phyloP scores from a whole-genome alignment of 2,888 invertebrate species.

The Andricus curvator region DNA sequence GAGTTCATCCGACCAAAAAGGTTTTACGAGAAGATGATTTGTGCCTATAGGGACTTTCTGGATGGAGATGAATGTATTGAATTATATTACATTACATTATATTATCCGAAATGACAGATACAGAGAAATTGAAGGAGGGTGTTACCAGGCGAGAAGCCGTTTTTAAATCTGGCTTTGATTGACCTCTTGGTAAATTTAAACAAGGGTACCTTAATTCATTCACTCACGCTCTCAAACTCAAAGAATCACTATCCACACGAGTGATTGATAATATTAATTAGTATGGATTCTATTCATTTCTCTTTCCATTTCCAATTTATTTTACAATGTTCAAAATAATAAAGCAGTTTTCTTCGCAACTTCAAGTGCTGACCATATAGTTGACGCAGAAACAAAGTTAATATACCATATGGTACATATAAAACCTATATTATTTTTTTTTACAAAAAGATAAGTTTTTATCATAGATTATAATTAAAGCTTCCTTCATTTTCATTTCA shows the following conservation, averaged over 20 bases:
- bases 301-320: no score
- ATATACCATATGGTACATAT: no score
- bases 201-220: neutral
- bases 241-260: neutral
- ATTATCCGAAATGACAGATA: constrained; percentile 29
- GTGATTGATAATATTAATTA: no score
- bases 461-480: no score
- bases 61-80: constrained; percentile 11
- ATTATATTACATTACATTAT: constrained; percentile 1
- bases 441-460: no score
- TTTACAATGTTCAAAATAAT: no score
- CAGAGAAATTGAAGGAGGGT: constrained; percentile 61
- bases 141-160: constrained; percentile 77
- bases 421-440: no score
- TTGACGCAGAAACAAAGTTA: no score
- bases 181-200: constrained; percentile 5
- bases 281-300: no score
- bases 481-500: no score
- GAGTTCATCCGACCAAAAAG: constrained; percentile 44
- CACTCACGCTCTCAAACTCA: neutral
- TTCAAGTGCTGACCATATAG: no score
- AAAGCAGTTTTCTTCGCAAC: no score
- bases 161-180: constrained; percentile 71
- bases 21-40: constrained; percentile 35
- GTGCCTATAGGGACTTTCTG: constrained; percentile 2